Conservation (phyloP, 2,888 invertebrate genomes). For the Cenopis cana region DNA sequence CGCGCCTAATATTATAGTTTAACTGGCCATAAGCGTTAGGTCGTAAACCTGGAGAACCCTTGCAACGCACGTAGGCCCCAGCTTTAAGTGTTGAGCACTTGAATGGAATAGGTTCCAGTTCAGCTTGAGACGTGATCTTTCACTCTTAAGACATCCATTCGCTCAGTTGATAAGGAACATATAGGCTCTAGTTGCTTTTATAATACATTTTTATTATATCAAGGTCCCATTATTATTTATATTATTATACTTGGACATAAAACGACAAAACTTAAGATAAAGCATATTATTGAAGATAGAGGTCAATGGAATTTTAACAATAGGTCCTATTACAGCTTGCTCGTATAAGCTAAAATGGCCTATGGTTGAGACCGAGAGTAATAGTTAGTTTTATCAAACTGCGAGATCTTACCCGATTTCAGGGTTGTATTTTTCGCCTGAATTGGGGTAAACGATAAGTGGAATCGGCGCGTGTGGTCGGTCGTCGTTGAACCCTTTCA, state of each 20-base stretch:
- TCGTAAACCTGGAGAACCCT: slow-evolving; percentile 38
- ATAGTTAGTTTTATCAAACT: slow-evolving; percentile 49
- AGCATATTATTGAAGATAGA: slow-evolving; percentile 33
- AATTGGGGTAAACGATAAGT: slow-evolving; percentile 96
- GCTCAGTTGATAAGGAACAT: slow-evolving; percentile 30
- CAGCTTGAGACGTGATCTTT: slow-evolving; percentile 42
- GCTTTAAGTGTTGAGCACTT: slow-evolving; percentile 29
- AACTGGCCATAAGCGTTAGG: slow-evolving; percentile 17
- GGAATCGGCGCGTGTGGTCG: slow-evolving; percentile 86
- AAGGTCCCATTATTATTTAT: neutral
- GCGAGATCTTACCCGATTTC: slow-evolving; percentile 85
- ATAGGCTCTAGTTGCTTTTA: slow-evolving; percentile 3
- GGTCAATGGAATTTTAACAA: slow-evolving; percentile 39
- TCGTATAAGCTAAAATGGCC: slow-evolving; percentile 39
- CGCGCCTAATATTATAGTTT: slow-evolving; percentile 23
- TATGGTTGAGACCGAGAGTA: slow-evolving; percentile 35
- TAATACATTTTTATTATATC: slow-evolving; percentile 15
- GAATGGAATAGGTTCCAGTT: slow-evolving; percentile 33
- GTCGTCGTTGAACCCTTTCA: slow-evolving; percentile 80
- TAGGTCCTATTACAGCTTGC: slow-evolving; percentile 33
- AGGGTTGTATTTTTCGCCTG: slow-evolving; percentile 92
- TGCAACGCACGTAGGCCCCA: slow-evolving; percentile 14
- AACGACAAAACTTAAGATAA: slow-evolving; percentile 20
- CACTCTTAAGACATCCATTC: slow-evolving; percentile 38
- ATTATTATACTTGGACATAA: neutral